Conservation (phyloP, 2,888 invertebrate species). For the Athalia rosae region DNA sequence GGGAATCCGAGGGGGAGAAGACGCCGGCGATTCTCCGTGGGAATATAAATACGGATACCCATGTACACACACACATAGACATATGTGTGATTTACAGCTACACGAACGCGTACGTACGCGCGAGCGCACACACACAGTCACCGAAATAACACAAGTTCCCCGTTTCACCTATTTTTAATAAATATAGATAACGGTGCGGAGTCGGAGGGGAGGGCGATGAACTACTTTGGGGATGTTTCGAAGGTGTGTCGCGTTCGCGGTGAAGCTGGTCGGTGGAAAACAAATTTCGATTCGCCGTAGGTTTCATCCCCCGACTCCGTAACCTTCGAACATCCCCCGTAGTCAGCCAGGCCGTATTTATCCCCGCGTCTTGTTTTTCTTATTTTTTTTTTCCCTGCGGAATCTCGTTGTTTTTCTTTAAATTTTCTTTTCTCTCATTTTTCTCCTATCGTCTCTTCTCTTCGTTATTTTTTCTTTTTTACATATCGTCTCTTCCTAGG, state of each 20-base stretch:
- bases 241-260: not conserved
- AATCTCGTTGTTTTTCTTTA: not conserved
- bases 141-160: not conserved
- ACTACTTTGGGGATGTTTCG: too few species aligned
- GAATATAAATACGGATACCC: conserved; percentile 48
- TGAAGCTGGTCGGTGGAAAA: conserved; percentile 48
- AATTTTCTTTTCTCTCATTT: not conserved
- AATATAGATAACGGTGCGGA: conserved; percentile 4
- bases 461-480: too few species aligned
- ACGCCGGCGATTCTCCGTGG: conserved; percentile 56
- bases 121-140: not conserved
- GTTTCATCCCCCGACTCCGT: not conserved
- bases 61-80: not conserved
- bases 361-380: conserved; percentile 24
- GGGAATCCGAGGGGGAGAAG: not conserved
- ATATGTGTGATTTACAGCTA: not conserved
- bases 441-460: not conserved
- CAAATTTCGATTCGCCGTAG: conserved; percentile 55
- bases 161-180: not conserved
- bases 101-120: not conserved
- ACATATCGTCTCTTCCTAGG: too few species aligned
- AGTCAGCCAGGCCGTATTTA: conserved; percentile 40
- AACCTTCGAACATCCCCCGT: conserved; percentile 20
- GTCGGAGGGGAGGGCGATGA: not conserved
- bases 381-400: conserved; percentile 1